Evolutionary conservation across 53 echinoderm and acorn worm species (phyloP).

Genomic region (Antedon mediterranea): DNA sequence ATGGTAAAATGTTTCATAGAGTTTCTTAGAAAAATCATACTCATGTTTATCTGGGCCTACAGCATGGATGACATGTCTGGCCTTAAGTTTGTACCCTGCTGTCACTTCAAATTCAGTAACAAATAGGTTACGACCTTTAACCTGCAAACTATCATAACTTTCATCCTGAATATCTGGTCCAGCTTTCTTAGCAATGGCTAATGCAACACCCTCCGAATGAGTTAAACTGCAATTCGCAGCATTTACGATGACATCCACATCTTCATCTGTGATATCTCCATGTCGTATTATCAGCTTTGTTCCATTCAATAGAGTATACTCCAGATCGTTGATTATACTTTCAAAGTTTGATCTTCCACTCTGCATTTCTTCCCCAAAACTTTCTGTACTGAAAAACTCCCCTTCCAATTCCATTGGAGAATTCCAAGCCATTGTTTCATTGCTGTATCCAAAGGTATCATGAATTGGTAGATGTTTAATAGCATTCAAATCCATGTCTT

Average conservation of each 20-base stretch:
- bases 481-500: too few species aligned
- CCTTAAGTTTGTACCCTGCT: slow-evolving; percentile 19
- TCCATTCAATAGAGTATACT: not conserved
- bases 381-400: too few species aligned
- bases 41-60: slow-evolving; percentile 35
- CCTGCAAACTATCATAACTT: slow-evolving; percentile 12
- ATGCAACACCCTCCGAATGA: slow-evolving; percentile 28
- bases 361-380: too few species aligned
- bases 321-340: not conserved
- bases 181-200: slow-evolving; percentile 19
- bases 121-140: slow-evolving; percentile 18
- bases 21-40: slow-evolving; percentile 4
- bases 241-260: slow-evolving; percentile 35
- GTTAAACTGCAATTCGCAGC: slow-evolving; percentile 30
- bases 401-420: too few species aligned
- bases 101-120: slow-evolving; percentile 23
- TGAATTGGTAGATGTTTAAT: too few species aligned
- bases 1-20: slow-evolving; percentile 19
- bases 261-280: slow-evolving; percentile 21
- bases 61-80: slow-evolving; percentile 36
- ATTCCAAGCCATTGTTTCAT: too few species aligned
- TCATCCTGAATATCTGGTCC: slow-evolving; percentile 17
- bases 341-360: too few species aligned
- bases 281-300: slow-evolving; percentile 10
- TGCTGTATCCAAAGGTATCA: too few species aligned